phyloP scores from a whole-genome alignment of 2,113 vertebrate species.

The Odobenus rosmarus region DNA sequence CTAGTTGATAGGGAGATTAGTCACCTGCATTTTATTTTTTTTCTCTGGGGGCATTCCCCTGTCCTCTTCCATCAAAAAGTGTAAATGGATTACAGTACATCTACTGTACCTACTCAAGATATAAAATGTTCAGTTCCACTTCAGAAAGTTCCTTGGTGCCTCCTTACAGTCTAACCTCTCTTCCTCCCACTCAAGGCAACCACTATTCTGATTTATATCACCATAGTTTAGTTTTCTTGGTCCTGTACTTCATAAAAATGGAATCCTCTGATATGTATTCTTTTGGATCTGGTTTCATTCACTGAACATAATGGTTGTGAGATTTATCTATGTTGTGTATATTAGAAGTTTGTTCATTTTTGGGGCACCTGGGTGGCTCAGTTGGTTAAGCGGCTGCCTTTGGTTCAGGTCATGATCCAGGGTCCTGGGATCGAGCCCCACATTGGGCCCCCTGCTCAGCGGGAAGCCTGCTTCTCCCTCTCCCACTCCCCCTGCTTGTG shows the following conservation, averaged over 20 bases:
- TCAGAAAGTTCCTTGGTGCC: neutral
- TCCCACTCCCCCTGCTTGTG: too few relatives aligned
- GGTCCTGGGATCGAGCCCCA: too few relatives aligned
- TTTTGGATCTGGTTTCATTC: neutral
- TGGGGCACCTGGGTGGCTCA: too few relatives aligned
- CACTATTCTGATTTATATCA: neutral
- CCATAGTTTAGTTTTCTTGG: neutral
- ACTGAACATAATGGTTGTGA: neutral
- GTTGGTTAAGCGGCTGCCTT: too few relatives aligned
- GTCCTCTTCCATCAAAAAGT: neutral
- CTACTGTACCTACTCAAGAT: neutral
- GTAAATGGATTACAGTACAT: neutral
- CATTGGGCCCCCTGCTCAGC: too few relatives aligned
- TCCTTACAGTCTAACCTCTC: neutral
- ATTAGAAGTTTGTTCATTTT: neutral
- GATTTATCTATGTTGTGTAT: neutral
- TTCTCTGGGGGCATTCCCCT: neutral
- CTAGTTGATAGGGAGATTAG: neutral
- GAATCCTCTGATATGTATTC: neutral
- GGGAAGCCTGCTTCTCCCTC: too few relatives aligned
- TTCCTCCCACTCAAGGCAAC: neutral
- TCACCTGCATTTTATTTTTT: neutral
- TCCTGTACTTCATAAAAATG: neutral
- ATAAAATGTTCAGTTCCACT: neutral
- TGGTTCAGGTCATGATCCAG: too few relatives aligned